Conservation (phyloP, 2,888 invertebrate species). For the Leptinotarsa tumamoca region DNA sequence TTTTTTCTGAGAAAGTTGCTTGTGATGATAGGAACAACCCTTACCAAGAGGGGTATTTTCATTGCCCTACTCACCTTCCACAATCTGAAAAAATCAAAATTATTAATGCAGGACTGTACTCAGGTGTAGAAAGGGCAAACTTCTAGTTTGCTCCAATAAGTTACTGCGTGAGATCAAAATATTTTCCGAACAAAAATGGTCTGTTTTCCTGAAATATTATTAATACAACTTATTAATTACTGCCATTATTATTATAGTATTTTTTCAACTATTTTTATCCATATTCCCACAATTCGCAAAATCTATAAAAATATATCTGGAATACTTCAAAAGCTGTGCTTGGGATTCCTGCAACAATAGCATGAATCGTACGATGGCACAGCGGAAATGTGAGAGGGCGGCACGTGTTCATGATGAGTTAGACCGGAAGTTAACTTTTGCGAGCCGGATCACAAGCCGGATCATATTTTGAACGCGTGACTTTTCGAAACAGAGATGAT, state of each 20-base stretch:
- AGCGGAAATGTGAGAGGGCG: constrained; percentile 61
- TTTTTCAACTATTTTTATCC: not conserved
- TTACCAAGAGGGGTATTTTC: too few relatives aligned
- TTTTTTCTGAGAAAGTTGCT: too few relatives aligned
- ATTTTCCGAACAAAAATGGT: too few relatives aligned
- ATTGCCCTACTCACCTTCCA: too few relatives aligned
- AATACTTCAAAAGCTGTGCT: constrained; percentile 36
- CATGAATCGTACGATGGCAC: constrained; percentile 43
- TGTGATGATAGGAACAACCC: too few relatives aligned
- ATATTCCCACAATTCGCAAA: constrained; percentile 21
- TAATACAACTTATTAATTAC: too few relatives aligned
- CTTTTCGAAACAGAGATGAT: constrained; percentile 31
- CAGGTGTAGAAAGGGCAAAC: too few relatives aligned
- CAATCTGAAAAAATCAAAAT: too few relatives aligned
- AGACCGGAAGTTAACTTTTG: constrained; percentile 63
- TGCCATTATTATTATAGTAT: not conserved
- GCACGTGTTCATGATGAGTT: constrained; percentile 63
- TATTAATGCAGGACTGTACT: too few relatives aligned
- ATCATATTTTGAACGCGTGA: constrained; percentile 57
- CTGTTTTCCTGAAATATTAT: too few relatives aligned
- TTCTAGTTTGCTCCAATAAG: too few relatives aligned
- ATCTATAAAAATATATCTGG: constrained; percentile 34
- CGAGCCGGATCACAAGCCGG: constrained; percentile 59
- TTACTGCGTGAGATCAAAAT: too few relatives aligned
- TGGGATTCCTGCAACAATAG: constrained; percentile 35